Evolutionary conservation across 2,888 invertebrate species (phyloP), one percentile per base, ranked within the genome.

Genomic region (Pollenia labialis): DNA sequence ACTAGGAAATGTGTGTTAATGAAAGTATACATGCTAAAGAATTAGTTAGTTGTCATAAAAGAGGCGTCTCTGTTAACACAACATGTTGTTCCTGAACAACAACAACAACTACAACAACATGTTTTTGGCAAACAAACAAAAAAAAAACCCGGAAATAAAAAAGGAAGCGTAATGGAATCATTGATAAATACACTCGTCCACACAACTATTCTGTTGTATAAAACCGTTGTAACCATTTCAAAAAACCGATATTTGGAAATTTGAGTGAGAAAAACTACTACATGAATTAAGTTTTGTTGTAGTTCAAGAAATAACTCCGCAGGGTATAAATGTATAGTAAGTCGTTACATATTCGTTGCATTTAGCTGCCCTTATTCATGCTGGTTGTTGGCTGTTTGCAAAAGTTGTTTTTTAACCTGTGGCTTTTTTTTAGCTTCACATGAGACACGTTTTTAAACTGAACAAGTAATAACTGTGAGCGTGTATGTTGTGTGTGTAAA

Each of bases 11-110:
- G 48, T 68, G 52, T 85, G 68, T 69, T 85, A 80, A 72, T 79
- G 68, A 79, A 80, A 68, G 60, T 79, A 16, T 80, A 68, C 74
- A 40, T 75, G 79, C 74, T 62, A 68, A 76, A 56, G 68, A 75
- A 85, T 80, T 80, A 80, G 79, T 80, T 52, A 54, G 68, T 69
- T 85, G 66, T 75, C 84, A 80, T 74, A 74, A 76, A 68, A 80
- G 79, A 74, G 79, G 68, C 74, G 58, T 64, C 32, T 46, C 72
- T 58, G 40, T 79, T 77, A 79, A 44, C 58, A 66, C 42, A 64
- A 83, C 72, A 79, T 74, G 54, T 52, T 84, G 52, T 72, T 62
- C 12, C 16, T 42, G 42, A 44, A 81, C 16, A 75, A 16, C 52
- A 54, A 74, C 32, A 42, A 58, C 32, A 75, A 16, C 52, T 18